Base-by-base conservation (phyloP, 2,888 invertebrate species). In the Acronicta aceris region DNA sequence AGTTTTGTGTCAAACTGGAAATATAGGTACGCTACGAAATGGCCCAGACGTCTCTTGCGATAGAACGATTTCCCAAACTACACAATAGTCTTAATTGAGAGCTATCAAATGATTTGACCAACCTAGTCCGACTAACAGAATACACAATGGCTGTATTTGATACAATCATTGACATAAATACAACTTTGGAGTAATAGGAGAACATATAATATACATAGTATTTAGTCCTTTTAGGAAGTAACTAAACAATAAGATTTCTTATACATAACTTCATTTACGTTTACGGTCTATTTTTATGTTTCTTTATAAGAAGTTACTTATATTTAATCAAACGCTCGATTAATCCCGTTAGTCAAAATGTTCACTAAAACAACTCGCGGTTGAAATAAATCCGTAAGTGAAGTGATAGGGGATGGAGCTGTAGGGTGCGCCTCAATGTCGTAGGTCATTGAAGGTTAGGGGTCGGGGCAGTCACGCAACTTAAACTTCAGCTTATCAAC, bases 401-500 rank as follows among this genome's bases (percentile, higher is more conserved):
- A 81, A 81, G 74, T 82, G 80, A 79, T 77, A 3, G 61, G 73
- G 74, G 68, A 76, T 73, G 48, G 71, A 79, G 78, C 70, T 66
- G 78, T 74, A 79, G 85, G 84, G 81, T 76, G 83, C 74, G 82
- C 81, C 81, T 82, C 81, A 83, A 84, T 83, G 88, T 82, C 87
- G 74, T 71, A 88, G 89, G 88, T 88, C 86, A 86, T 78, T 81
- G 82, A 87, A 88, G 87, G 89, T 86, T 81, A 79, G 56, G 74
- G 80, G 82, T 82, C 75, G 73, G 81, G 76, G 65, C 78, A 83
- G 87, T 83, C 90, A 91, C 89, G 91, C 89, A 83, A 89, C 72
- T 74, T 66, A 59, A 71, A 79, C 68, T 76, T 81, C 67, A 78
- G 70, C 81, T 79, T 60, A 71, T 76, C 63, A 74, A 72, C 52